Percentiles rank a stretch among this genome's conserved stretches.
These are phyloP conservation scores for Marmota flaviventris DNA, from an alignment of 2,113 vertebrate species.

Conservation along the genomic window DNA sequence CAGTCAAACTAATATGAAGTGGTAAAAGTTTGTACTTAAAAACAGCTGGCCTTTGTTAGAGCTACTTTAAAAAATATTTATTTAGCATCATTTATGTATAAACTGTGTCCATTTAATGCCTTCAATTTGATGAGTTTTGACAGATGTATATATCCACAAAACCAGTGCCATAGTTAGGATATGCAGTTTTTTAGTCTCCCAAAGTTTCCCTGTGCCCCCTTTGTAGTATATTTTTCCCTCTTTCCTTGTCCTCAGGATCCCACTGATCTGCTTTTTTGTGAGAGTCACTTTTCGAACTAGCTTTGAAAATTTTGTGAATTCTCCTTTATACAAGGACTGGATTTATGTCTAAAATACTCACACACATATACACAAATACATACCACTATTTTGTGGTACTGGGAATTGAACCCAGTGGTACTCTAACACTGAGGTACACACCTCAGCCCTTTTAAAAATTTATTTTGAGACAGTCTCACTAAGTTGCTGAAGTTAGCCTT, in stretches of 20 bases:
- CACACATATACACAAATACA: too few species aligned
- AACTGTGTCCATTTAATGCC: background rate
- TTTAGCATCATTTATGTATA: background rate
- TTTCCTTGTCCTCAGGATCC: background rate
- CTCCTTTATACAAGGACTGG: background rate
- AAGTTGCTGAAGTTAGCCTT: too few species aligned
- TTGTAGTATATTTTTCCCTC: background rate
- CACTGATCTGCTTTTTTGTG: background rate
- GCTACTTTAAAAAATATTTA: background rate
- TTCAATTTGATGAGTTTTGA: background rate
- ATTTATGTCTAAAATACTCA: background rate
- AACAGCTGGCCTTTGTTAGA: slow-evolving; percentile 13
- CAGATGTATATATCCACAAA: background rate
- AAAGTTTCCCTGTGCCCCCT: background rate
- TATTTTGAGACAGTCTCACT: too few species aligned
- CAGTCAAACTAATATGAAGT: background rate
- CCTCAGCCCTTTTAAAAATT: too few species aligned
- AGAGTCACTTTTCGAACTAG: slow-evolving; percentile 37
- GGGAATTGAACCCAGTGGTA: too few species aligned
- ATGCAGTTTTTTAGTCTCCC: background rate
- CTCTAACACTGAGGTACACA: too few species aligned
- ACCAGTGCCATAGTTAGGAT: background rate
- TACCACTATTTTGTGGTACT: too few species aligned
- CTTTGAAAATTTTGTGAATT: slow-evolving; percentile 1
- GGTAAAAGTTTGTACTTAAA: background rate